A percentile compares a stretch with the other conserved stretches of the same genome.
Evolutionary conservation across 2,797 vertebrate genomes (phyloP).

Genomic region (Champsocephalus esox): DNA sequence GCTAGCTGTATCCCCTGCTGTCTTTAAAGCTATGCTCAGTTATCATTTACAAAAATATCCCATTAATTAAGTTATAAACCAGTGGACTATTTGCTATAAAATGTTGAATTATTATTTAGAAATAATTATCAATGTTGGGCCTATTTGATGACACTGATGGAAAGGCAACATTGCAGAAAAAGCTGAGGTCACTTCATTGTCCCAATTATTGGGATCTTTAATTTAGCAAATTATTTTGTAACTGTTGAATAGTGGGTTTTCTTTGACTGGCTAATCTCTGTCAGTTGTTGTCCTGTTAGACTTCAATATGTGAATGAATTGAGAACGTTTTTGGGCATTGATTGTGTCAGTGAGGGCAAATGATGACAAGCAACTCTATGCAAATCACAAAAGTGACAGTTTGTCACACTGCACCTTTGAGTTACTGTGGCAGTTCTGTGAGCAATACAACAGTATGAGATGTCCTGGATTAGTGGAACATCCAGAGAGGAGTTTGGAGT

Average conservation of each 20-base stretch:
- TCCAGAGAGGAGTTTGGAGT: conserved; percentile 44
- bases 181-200: neutral
- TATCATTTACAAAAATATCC: neutral
- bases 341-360: conserved; percentile 28
- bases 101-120: no score
- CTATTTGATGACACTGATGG: neutral
- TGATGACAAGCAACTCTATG: conserved; percentile 71
- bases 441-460: conserved; percentile 56
- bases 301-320: conserved; percentile 8
- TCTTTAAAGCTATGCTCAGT: neutral
- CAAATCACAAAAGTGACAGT: conserved; percentile 62
- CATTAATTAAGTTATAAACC: neutral
- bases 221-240: conserved; percentile 10
- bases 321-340: conserved; percentile 3
- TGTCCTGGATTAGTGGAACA: conserved; percentile 42
- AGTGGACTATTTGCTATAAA: no score
- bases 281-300: conserved; percentile 14
- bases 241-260: conserved; percentile 22
- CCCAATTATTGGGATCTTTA: neutral
- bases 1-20: neutral
- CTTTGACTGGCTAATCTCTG: conserved; percentile 21
- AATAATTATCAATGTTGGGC: no score
- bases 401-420: conserved; percentile 46
- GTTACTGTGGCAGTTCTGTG: conserved; percentile 57
- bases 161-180: neutral